Percentiles rank a stretch among this genome's conserved stretches.
Conservation (phyloP, 2,113 vertebrate genomes). For the Rhea pennata region DNA sequence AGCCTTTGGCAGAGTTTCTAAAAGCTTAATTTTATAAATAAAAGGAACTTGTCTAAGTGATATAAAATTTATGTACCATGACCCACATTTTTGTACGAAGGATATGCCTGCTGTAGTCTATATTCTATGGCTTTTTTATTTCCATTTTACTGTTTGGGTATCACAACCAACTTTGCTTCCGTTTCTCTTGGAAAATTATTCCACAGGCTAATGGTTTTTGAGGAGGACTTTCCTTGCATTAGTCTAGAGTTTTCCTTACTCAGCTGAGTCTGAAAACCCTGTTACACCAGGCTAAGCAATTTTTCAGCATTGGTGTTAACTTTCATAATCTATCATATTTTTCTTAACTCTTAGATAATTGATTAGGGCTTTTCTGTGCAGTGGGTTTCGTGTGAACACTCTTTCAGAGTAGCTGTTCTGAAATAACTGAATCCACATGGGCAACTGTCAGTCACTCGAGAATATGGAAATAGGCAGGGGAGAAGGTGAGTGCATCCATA, state of each 20-base stretch:
- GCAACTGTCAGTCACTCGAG: not conserved
- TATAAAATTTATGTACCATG: fast-evolving
- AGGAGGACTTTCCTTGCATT: not conserved
- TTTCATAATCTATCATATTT: fast-evolving
- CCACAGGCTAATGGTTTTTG: not conserved
- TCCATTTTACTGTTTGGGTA: fast-evolving
- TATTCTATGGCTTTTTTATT: not conserved
- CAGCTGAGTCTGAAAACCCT: not conserved
- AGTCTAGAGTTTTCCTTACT: not conserved
- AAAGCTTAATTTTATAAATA: not conserved
- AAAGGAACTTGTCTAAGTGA: not conserved
- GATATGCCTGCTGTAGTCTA: fast-evolving
- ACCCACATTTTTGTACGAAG: not conserved
- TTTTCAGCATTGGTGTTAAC: fast-evolving
- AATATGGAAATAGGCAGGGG: not conserved
- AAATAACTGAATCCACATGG: not conserved
- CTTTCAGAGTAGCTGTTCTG: not conserved
- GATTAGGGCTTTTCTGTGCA: not conserved
- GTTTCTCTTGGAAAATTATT: not conserved
- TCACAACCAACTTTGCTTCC: not conserved
- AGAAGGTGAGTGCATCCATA: not conserved
- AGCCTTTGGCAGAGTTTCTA: not conserved
- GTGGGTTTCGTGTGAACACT: not conserved
- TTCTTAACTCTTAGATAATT: not conserved
- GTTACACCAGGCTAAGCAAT: fast-evolving